Evolutionary conservation across 2,113 vertebrate genomes (phyloP).

Genomic region (Mastomys natalensis): DNA sequence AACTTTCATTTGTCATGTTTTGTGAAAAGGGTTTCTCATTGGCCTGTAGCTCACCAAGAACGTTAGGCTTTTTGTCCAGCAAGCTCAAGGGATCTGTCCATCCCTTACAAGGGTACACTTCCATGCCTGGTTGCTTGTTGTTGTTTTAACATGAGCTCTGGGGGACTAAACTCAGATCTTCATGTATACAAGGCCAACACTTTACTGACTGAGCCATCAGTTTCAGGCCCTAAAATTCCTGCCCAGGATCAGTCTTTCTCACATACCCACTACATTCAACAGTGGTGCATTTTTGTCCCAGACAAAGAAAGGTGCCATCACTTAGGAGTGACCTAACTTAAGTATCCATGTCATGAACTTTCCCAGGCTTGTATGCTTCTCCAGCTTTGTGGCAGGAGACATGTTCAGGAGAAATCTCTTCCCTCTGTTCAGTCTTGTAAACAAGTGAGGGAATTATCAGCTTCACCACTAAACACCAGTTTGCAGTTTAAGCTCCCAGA

Average conservation of each 20-base stretch:
- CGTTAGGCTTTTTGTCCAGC: neutral
- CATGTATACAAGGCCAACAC: neutral
- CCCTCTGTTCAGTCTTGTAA: slow-evolving; percentile 64
- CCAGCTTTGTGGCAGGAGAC: slow-evolving; percentile 43
- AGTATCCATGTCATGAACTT: neutral
- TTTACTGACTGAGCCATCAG: neutral
- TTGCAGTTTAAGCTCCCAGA: slow-evolving; percentile 64
- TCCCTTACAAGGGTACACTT: neutral
- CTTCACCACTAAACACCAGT: slow-evolving; percentile 76
- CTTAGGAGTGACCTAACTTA: neutral
- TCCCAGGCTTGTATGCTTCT: neutral
- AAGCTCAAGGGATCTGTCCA: neutral
- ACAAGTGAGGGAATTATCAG: slow-evolving; percentile 70
- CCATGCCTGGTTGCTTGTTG: neutral
- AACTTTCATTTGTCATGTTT: neutral
- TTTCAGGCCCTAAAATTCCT: neutral
- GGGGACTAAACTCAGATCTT: neutral
- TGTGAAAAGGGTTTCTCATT: neutral
- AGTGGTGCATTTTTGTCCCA: neutral
- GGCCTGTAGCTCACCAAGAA: neutral
- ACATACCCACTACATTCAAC: neutral
- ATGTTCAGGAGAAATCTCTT: slow-evolving; percentile 32
- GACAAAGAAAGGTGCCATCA: neutral
- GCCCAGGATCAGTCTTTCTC: neutral
- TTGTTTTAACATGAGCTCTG: neutral